phyloP scores from a whole-genome alignment of 64 coral and sea anemone species.

The Montipora efflorescens region DNA sequence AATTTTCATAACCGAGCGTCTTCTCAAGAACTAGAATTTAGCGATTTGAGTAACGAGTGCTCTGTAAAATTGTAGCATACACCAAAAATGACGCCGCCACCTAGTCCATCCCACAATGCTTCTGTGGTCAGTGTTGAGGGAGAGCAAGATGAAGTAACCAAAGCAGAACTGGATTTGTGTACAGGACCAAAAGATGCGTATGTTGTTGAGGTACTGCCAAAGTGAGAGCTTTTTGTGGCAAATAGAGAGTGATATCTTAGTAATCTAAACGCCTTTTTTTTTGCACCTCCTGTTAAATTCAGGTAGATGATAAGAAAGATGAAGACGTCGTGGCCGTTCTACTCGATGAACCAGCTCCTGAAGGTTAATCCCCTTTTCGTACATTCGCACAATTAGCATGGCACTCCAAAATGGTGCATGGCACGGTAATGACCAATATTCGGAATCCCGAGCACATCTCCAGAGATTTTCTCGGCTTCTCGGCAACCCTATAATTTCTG shows the following conservation, averaged over 20 bases:
- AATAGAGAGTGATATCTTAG: no score
- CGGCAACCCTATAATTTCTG: no score
- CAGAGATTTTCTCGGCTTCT: no score
- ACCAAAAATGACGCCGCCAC: constrained; percentile 44
- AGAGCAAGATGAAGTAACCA: constrained; percentile 58
- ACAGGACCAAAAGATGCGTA: constrained; percentile 90
- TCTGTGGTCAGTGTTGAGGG: neutral
- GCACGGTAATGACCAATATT: no score
- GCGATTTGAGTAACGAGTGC: no score
- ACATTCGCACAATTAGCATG: no score
- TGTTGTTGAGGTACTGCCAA: constrained; percentile 86
- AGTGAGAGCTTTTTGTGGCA: neutral
- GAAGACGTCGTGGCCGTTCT: constrained; percentile 91
- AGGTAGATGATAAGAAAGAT: constrained; percentile 98
- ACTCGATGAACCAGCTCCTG: constrained; percentile 88
- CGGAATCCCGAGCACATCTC: no score
- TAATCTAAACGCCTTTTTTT: no score
- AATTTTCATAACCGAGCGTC: no score
- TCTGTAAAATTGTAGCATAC: neutral
- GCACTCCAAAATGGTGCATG: no score
- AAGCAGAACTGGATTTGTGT: constrained; percentile 66
- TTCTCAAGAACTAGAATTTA: no score
- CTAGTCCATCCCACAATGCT: constrained; percentile 70
- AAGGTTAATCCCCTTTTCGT: constrained; percentile 56
- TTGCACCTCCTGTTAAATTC: no score